Evolutionary conservation across 1,140 invertebrate genomes (phyloP).

Genomic region (Pollicipes pollicipes): DNA sequence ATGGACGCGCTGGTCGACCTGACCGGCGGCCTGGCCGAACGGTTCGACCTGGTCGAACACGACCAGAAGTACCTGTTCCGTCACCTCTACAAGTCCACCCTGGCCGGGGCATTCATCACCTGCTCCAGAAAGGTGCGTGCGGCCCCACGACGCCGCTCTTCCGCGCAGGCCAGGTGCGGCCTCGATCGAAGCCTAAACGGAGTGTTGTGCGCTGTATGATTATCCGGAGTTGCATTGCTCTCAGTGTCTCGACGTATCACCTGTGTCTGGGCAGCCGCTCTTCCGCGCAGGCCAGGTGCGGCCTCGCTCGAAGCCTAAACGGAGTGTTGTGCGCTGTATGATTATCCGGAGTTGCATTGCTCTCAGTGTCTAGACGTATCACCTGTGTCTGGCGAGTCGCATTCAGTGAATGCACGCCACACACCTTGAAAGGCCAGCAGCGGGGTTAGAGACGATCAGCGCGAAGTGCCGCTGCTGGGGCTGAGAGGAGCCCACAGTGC

Average conservation of each 20-base stretch:
- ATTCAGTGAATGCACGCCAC: too few relatives aligned
- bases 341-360: neutral
- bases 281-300: neutral
- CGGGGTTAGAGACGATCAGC: too few relatives aligned
- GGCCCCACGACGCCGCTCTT: neutral
- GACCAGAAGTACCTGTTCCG: conserved; percentile 26
- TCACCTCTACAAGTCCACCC: conserved; percentile 31
- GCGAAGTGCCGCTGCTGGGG: too few relatives aligned
- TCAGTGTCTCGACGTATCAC: neutral
- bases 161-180: neutral
- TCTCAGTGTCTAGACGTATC: neutral
- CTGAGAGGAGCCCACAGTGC: too few relatives aligned
- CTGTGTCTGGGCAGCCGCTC: neutral
- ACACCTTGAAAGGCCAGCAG: too few relatives aligned
- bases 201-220: neutral
- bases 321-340: neutral
- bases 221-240: too few relatives aligned
- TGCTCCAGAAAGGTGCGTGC: conserved; percentile 37
- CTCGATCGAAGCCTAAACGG: too few relatives aligned
- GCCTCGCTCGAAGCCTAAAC: neutral
- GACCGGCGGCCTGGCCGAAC: conserved; percentile 38
- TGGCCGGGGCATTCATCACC: conserved; percentile 38
- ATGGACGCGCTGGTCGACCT: conserved; percentile 41
- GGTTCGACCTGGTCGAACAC: conserved; percentile 24
- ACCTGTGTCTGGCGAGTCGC: neutral